phyloP scores from a whole-genome alignment of 1,140 invertebrate species.

The Drosophila asahinai region DNA sequence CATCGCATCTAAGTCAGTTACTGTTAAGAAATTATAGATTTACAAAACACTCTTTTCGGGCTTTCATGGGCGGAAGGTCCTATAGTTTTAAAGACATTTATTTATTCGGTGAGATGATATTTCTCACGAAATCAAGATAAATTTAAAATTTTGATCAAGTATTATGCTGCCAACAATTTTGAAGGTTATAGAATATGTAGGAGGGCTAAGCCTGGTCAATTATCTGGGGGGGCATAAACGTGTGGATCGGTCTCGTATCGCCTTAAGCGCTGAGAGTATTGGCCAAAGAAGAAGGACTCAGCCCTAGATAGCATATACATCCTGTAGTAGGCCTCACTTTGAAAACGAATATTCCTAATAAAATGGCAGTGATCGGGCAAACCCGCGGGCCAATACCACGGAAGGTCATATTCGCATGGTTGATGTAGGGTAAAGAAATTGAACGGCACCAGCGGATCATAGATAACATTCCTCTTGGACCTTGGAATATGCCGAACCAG shows the following conservation, averaged over 20 bases:
- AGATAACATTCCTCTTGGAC: background rate
- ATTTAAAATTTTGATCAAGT: background rate
- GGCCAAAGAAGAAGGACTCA: background rate
- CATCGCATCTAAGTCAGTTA: slow-evolving; percentile 47
- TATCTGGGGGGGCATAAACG: background rate
- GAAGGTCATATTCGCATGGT: background rate
- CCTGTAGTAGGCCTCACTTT: background rate
- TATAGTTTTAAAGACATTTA: too few relatives aligned
- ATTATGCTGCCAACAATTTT: background rate
- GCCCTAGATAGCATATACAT: background rate
- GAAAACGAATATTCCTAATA: background rate
- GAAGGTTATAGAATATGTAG: background rate
- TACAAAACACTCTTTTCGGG: background rate
- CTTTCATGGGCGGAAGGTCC: too few relatives aligned
- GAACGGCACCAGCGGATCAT: background rate
- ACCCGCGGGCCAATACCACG: too few relatives aligned
- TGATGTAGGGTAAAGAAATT: background rate
- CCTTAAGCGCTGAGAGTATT: background rate
- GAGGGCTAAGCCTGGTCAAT: too few relatives aligned
- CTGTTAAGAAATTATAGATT: slow-evolving; percentile 35
- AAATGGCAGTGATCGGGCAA: background rate
- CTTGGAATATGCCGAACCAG: background rate
- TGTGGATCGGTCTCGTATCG: background rate
- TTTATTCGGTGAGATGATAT: background rate
- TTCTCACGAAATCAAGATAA: background rate